These are phyloP conservation scores for Chelon labrosus DNA, from an alignment of 2,797 vertebrate genomes.

Conservation along the genomic window DNA sequence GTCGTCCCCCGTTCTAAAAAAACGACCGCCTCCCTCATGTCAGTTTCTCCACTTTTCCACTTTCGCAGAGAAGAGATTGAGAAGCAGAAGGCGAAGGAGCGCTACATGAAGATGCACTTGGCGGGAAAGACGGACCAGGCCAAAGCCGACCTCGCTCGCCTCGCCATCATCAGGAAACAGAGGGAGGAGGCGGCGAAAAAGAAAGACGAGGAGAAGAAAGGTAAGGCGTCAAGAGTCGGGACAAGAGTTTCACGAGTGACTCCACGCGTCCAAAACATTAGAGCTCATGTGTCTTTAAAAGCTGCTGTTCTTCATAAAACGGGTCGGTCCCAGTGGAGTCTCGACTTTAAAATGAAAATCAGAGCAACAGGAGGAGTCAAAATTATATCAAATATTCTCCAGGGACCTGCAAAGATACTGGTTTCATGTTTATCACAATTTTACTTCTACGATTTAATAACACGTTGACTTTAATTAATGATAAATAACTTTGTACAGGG, in stretches of 20 bases:
- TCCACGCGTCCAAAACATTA: too few species aligned
- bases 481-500: too few species aligned
- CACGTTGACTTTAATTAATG: too few species aligned
- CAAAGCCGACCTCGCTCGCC: slow-evolving; percentile 95
- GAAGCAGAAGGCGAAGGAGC: slow-evolving; percentile 97
- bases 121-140: slow-evolving; percentile 98
- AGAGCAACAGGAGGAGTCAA: not conserved
- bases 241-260: not conserved
- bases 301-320: too few species aligned
- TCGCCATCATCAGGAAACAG: slow-evolving; percentile 97
- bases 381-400: not conserved
- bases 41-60: not conserved
- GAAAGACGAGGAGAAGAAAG: slow-evolving; percentile 96
- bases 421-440: too few species aligned
- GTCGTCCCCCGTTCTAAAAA: too few species aligned
- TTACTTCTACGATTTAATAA: too few species aligned
- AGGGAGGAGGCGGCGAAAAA: slow-evolving; percentile 95
- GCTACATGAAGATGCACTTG: slow-evolving; percentile 99
- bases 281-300: too few species aligned
- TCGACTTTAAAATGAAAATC: not conserved
- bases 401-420: too few species aligned
- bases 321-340: too few species aligned
- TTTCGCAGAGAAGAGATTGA: slow-evolving; percentile 94
- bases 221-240: slow-evolving; percentile 68
- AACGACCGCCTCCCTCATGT: not conserved